Conservation (phyloP, 2,113 vertebrate species). For the Rhadina sibilatrix region DNA sequence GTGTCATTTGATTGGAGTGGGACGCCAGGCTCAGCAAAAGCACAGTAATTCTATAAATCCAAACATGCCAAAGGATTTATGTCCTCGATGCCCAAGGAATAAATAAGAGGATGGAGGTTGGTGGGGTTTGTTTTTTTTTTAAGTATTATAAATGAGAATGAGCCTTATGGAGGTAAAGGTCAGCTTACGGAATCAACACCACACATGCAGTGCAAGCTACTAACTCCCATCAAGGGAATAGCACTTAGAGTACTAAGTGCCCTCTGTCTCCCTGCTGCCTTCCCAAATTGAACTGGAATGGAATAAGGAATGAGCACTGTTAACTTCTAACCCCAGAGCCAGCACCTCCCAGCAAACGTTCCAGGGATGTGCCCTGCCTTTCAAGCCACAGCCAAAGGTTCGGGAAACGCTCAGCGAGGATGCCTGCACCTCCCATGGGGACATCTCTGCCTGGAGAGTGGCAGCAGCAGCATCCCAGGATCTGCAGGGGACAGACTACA, state of each 20-base stretch:
- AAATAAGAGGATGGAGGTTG: neutral
- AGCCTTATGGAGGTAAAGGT: neutral
- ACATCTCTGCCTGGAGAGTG: neutral
- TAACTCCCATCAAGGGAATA: constrained; percentile 4
- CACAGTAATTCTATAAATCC: constrained; percentile 28
- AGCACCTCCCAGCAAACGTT: neutral
- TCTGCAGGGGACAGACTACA: neutral
- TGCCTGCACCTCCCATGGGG: neutral
- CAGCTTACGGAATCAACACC: neutral
- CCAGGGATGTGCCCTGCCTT: neutral
- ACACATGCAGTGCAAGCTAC: neutral
- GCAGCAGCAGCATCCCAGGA: neutral
- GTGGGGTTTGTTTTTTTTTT: neutral
- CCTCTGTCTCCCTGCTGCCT: constrained; percentile 22
- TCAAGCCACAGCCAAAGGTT: neutral
- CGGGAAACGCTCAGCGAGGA: accelerated
- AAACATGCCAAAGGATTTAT: neutral
- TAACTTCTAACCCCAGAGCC: constrained; percentile 7
- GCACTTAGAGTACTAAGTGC: constrained; percentile 6
- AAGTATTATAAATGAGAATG: constrained; percentile 11
- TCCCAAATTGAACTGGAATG: constrained; percentile 26
- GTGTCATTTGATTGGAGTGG: neutral
- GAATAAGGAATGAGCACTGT: neutral
- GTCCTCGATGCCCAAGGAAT: neutral
- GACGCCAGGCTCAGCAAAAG: neutral